Base-by-base conservation (phyloP, 2,888 invertebrate species). In the Itoplectis maculator region DNA sequence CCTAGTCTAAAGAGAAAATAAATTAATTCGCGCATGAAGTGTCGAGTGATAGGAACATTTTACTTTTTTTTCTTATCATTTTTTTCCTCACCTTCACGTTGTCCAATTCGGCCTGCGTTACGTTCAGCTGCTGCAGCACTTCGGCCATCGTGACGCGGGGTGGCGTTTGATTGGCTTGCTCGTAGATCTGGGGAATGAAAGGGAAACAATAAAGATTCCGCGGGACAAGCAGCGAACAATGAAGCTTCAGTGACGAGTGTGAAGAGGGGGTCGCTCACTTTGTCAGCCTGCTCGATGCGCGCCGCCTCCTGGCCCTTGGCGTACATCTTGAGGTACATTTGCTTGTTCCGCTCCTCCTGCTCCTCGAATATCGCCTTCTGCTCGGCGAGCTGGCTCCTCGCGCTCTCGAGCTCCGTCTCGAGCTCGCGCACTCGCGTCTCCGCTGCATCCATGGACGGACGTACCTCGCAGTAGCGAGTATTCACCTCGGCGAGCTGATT, bases 81-180 rank as follows among this genome's bases (percentile, higher is more conserved):
- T 47, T 20, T 54, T 20, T 51, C n/a, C 94, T 95, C 94, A 97
- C 97, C 96, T 97, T 96, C 91, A 97, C 95, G 93, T 97, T 97
- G 93, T 97, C 97, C 93, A 97, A 94, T 94, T 97, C 97, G 51
- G 95, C 96, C 94, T 97, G 97, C 37, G 97, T 97, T 87, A 96
- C 96, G 93, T 97, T 96, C 89, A 97, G 94, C 93, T 97, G 97
- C 92, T 96, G 96, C 89, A 97, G 94, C 88, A 97, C 94, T 92
- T 97, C 97, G 88, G 97, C 96, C 86, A 97, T 96, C 65, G 97
- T 96, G 87, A 96, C 95, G 90, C 96, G 94, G 89, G 94, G 95
- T 78, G 95, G 94, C 88, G 95, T 87, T 82, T 88, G 87, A 73
- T 80, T 81, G 18, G 90, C 87, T 54, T 89, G 88, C 76, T 90